phyloP scores from a whole-genome alignment of 1,140 invertebrate species.

The Patella vulgata region DNA sequence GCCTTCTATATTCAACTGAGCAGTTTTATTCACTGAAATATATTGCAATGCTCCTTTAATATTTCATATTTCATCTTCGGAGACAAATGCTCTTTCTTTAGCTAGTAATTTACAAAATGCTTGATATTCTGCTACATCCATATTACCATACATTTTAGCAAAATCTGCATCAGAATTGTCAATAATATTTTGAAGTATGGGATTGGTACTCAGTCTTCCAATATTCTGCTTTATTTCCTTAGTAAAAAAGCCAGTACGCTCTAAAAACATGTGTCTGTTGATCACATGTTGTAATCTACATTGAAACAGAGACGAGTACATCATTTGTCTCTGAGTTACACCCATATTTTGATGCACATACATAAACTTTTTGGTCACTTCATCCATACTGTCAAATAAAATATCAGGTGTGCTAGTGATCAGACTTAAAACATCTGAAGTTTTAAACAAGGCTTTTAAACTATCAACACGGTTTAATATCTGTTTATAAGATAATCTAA shows the following conservation, averaged over 20 bases:
- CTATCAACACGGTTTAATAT: too few species aligned
- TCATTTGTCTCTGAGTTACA: constrained; percentile 52
- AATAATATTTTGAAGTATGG: constrained; percentile 45
- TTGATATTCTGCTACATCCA: constrained; percentile 43
- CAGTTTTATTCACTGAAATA: too few species aligned
- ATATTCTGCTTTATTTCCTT: constrained; percentile 31
- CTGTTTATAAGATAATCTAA: too few species aligned
- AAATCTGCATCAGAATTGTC: constrained; percentile 44
- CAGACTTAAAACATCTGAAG: too few species aligned
- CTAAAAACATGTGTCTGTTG: constrained; percentile 48
- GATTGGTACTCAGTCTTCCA: constrained; percentile 42
- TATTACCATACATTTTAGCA: constrained; percentile 5
- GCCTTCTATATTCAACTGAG: too few species aligned
- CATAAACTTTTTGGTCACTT: constrained; percentile 45
- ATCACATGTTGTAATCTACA: constrained; percentile 47
- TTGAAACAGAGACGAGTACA: constrained; percentile 43
- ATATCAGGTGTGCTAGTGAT: too few species aligned
- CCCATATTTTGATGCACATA: constrained; percentile 55
- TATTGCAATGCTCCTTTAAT: too few species aligned
- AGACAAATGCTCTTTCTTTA: constrained; percentile 20
- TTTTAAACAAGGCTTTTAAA: too few species aligned
- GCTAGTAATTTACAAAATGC: constrained; percentile 42
- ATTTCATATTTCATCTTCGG: too few species aligned
- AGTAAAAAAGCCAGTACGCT: constrained; percentile 46
- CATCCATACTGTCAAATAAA: background rate